These are phyloP conservation scores for Oligia fasciuncula DNA, from an alignment of 2,888 invertebrate species.

Conservation along the genomic window DNA sequence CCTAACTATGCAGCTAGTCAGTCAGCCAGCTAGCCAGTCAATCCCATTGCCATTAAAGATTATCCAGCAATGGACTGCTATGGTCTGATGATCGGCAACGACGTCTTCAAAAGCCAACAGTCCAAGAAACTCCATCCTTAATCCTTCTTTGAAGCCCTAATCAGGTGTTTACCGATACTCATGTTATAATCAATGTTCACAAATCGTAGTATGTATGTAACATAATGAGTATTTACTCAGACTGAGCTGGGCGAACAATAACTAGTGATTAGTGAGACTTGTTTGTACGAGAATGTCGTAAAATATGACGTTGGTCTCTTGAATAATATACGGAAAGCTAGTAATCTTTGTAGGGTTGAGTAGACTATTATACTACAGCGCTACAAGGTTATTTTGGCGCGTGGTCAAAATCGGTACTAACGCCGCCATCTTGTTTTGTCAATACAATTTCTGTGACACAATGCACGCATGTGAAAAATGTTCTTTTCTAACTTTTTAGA, in stretches of 20 bases:
- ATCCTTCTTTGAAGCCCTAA: constrained; percentile 4
- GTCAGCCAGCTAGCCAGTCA: too few relatives aligned
- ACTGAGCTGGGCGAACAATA: constrained; percentile 48
- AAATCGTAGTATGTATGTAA: constrained; percentile 20
- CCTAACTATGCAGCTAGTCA: not conserved
- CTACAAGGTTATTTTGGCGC: not conserved
- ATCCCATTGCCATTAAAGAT: too few relatives aligned
- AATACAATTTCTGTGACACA: not conserved
- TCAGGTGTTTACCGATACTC: constrained; percentile 26
- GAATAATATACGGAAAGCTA: not conserved
- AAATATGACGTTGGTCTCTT: constrained; percentile 22
- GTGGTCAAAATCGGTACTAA: not conserved
- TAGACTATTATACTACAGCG: not conserved
- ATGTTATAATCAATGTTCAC: constrained; percentile 23
- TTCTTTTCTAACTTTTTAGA: too few relatives aligned
- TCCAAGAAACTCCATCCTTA: not conserved
- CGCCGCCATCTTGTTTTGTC: not conserved
- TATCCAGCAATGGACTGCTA: not conserved
- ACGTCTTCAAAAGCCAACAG: not conserved
- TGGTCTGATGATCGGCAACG: too few relatives aligned
- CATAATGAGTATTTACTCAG: constrained; percentile 50
- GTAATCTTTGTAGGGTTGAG: not conserved
- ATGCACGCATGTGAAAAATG: not conserved
- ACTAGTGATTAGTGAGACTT: constrained; percentile 44
- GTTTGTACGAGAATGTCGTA: constrained; percentile 15